A percentile compares a stretch with the other conserved stretches of the same genome.
phyloP scores from a whole-genome alignment of 2,113 vertebrate species.

The Scytalopus superciliaris region DNA sequence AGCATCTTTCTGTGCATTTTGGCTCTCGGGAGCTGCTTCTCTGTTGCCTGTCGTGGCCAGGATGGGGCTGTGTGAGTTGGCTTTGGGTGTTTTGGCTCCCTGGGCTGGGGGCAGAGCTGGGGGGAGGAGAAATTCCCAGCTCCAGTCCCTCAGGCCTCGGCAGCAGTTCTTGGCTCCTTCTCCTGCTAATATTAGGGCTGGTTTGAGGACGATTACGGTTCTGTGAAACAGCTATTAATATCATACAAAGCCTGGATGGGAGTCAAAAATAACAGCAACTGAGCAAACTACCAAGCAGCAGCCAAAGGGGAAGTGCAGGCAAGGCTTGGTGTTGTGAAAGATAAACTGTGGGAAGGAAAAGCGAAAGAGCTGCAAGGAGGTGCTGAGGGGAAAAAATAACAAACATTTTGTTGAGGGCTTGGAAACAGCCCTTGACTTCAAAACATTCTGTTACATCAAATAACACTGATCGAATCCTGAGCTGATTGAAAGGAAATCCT shows the following conservation, averaged over 20 bases:
- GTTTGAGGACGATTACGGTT: neutral
- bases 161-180: neutral
- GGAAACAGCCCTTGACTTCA: neutral
- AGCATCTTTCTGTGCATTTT: neutral
- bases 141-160: neutral
- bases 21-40: neutral
- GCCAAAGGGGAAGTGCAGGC: constrained; percentile 20
- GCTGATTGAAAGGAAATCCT: constrained; percentile 12
- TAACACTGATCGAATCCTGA: rapidly evolving
- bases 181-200: constrained; percentile 19
- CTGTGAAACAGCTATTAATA: constrained; percentile 44
- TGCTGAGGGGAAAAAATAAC: neutral
- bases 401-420: neutral
- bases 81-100: neutral
- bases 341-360: constrained; percentile 46
- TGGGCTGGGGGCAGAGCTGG: neutral
- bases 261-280: constrained; percentile 49
- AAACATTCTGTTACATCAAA: neutral
- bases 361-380: neutral
- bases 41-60: neutral
- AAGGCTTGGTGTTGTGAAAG: neutral
- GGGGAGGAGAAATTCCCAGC: neutral
- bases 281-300: neutral
- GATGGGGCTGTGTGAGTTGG: neutral
- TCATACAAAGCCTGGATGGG: constrained; percentile 39